phyloP scores from a whole-genome alignment of 2,888 invertebrate genomes.

The Microchrysa polita region DNA sequence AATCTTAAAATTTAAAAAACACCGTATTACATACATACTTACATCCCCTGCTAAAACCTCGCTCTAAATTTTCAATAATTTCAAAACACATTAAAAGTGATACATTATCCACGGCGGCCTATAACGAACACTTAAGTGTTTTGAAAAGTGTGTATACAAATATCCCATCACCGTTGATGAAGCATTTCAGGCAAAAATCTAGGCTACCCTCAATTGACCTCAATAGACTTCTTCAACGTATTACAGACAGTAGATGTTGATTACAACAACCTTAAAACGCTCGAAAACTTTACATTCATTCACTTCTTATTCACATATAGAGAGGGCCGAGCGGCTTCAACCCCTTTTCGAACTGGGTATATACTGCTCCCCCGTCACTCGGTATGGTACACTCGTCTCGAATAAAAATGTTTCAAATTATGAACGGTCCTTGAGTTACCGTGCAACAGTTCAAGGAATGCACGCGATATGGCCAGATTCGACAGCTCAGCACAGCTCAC shows the following conservation, averaged over 20 bases:
- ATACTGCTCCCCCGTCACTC: slow-evolving; percentile 3
- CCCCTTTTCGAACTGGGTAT: not conserved
- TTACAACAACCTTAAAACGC: slow-evolving; percentile 25
- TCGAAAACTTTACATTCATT: not conserved
- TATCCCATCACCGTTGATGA: slow-evolving; percentile 14
- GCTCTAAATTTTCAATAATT: too few relatives aligned
- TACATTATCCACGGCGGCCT: too few relatives aligned
- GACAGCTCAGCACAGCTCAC: not conserved
- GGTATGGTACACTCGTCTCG: not conserved
- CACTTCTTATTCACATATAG: not conserved
- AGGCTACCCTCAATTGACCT: slow-evolving; percentile 34
- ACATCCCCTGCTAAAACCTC: too few relatives aligned
- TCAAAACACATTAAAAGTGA: too few relatives aligned
- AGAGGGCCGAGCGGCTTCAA: not conserved
- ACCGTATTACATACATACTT: too few relatives aligned
- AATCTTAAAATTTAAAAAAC: too few relatives aligned
- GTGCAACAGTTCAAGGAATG: slow-evolving; percentile 36
- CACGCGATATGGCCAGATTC: slow-evolving; percentile 18
- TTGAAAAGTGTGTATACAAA: not conserved
- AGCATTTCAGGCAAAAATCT: slow-evolving; percentile 26
- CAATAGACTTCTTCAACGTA: slow-evolving; percentile 9
- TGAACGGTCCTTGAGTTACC: slow-evolving; percentile 51
- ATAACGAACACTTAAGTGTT: not conserved
- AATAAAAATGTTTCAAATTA: slow-evolving; percentile 51
- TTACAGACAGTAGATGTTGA: slow-evolving; percentile 30